Percentiles rank a stretch among this genome's conserved stretches.
Conservation (phyloP, 1,140 invertebrate species). For the Teleopsis dalmanni region DNA sequence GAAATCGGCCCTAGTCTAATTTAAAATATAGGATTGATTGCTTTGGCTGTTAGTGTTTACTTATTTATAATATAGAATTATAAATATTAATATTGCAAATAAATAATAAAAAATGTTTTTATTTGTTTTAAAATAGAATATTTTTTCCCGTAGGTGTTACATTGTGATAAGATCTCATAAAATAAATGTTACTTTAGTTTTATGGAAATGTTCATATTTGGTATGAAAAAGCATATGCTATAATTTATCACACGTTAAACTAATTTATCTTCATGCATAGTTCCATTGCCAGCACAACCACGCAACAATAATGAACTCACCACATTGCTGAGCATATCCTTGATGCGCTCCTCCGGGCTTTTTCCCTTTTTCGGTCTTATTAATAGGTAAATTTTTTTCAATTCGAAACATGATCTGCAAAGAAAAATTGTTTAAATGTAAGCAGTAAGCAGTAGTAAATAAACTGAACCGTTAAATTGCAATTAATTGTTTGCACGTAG, state of each 20-base stretch:
- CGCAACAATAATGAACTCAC: conserved; percentile 47
- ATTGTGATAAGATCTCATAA: no score
- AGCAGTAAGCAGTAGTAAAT: background rate
- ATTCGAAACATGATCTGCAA: conserved; percentile 49
- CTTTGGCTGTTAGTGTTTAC: no score
- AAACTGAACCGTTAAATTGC: background rate
- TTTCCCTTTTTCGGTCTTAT: conserved; percentile 73
- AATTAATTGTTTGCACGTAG: background rate
- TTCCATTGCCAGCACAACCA: background rate
- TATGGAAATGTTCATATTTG: no score
- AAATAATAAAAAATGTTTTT: no score
- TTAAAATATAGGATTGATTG: no score
- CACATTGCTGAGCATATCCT: conserved; percentile 60
- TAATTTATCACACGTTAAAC: background rate
- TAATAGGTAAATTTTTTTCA: conserved; percentile 68
- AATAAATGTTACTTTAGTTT: no score
- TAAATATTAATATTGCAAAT: no score
- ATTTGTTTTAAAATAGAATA: no score
- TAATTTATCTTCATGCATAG: background rate
- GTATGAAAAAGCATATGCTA: no score
- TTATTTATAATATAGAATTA: no score
- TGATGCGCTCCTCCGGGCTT: conserved; percentile 58
- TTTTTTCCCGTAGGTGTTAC: no score
- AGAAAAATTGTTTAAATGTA: conserved; percentile 1
- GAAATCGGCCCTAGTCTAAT: no score